Evolutionary conservation across 2,113 vertebrate species (phyloP).

Genomic region (Ophthalmolycus amberensis): DNA sequence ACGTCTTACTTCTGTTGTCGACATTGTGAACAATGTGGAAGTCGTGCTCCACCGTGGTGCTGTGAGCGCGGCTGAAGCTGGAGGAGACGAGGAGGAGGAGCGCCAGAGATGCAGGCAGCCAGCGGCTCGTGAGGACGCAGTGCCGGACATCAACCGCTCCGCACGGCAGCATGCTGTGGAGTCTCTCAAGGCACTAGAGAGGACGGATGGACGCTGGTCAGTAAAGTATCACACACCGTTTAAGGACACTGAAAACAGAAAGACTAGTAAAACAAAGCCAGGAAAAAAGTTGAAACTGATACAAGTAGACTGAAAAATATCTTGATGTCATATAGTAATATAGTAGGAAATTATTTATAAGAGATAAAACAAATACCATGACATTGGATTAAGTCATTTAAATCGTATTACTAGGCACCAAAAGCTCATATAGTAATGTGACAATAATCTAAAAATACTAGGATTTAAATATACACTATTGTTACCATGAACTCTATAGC

Average conservation of each 20-base stretch:
- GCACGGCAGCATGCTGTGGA: conserved; percentile 69
- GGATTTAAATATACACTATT: not conserved
- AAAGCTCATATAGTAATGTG: not conserved
- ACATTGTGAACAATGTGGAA: conserved; percentile 89
- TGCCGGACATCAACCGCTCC: conserved; percentile 63
- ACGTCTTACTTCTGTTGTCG: conserved; percentile 91
- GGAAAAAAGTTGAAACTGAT: not conserved
- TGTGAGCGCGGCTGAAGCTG: conserved; percentile 82
- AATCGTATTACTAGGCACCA: not conserved
- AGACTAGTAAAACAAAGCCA: not conserved
- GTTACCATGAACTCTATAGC: not conserved
- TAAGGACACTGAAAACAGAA: not conserved
- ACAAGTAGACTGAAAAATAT: not conserved
- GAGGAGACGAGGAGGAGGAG: conserved; percentile 82
- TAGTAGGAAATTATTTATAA: not conserved
- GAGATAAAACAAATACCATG: not conserved
- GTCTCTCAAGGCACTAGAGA: conserved; percentile 59
- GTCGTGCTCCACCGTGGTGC: conserved; percentile 87
- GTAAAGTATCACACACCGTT: not conserved
- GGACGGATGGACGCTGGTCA: conserved; percentile 17
- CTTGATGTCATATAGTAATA: not conserved
- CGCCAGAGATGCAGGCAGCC: conserved; percentile 78
- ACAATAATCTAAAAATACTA: not conserved
- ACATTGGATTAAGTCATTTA: not conserved
- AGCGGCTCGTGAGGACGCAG: conserved; percentile 71